A percentile compares a stretch with the other conserved stretches of the same genome.
Conservation (phyloP, 1,140 invertebrate species). For the Sminthurides bifidus region DNA sequence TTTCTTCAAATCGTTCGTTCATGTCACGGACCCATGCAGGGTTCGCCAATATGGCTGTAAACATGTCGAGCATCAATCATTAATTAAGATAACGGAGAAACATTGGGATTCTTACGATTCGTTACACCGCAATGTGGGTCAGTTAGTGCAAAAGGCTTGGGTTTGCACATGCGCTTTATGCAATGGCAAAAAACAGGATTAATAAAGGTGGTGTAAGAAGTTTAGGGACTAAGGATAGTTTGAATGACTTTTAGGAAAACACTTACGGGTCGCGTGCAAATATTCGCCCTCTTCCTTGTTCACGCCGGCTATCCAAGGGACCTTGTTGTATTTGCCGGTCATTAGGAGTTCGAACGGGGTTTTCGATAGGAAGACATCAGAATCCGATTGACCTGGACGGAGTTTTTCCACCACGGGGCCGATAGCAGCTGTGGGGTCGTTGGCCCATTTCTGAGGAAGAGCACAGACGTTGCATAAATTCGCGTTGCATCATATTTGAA, state of each 20-base stretch:
- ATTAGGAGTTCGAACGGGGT: slow-evolving; percentile 5
- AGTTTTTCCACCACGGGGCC: slow-evolving; percentile 5
- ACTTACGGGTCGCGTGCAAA: slow-evolving; percentile 7
- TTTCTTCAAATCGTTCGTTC: not conserved
- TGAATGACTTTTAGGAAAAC: not conserved
- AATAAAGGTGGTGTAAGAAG: not conserved
- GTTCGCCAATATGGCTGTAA: not conserved
- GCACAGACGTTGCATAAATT: too few relatives aligned
- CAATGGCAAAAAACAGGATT: not conserved
- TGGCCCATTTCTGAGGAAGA: not conserved
- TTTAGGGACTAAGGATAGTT: not conserved
- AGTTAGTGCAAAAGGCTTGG: too few relatives aligned
- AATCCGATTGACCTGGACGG: not conserved
- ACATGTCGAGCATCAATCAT: too few relatives aligned
- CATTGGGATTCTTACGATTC: too few relatives aligned
- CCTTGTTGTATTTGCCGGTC: not conserved
- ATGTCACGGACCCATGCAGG: not conserved
- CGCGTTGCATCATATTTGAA: not conserved
- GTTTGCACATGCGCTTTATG: too few relatives aligned
- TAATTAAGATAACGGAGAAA: too few relatives aligned
- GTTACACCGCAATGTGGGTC: too few relatives aligned
- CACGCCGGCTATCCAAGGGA: slow-evolving; percentile 9
- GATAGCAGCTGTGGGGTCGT: not conserved
- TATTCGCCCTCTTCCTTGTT: slow-evolving; percentile 6
- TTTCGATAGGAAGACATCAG: slow-evolving; percentile 6